Evolutionary conservation across 2,888 invertebrate genomes (phyloP).

Genomic region (Drosophila pullipes): DNA sequence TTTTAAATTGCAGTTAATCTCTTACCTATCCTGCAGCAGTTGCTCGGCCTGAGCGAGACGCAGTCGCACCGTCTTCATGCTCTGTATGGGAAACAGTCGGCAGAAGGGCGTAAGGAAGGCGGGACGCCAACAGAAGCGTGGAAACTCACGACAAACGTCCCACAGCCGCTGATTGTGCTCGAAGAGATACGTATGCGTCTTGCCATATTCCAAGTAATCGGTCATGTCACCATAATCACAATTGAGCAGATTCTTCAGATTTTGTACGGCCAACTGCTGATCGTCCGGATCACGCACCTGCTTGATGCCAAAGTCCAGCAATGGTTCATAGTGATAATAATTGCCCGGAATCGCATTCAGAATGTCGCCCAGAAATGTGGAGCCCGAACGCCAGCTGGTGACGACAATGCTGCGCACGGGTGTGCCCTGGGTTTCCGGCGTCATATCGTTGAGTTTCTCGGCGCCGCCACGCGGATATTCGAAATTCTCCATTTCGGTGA

Average conservation of each 20-base stretch:
- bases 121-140: conserved; percentile 89
- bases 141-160: conserved; percentile 90
- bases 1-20: not conserved
- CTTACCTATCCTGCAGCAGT: conserved; percentile 90
- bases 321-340: conserved; percentile 96
- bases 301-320: conserved; percentile 92
- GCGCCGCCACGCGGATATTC: conserved; percentile 87
- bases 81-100: conserved; percentile 94
- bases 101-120: conserved; percentile 92
- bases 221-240: conserved; percentile 92
- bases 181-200: conserved; percentile 91
- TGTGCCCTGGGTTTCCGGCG: conserved; percentile 88
- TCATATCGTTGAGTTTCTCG: conserved; percentile 89
- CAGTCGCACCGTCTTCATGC: conserved; percentile 94
- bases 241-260: conserved; percentile 90
- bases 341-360: conserved; percentile 93
- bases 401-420: conserved; percentile 92
- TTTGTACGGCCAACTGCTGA: conserved; percentile 89
- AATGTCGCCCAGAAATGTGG: conserved; percentile 95
- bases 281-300: conserved; percentile 92
- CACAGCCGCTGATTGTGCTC: conserved; percentile 94
- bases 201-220: conserved; percentile 92
- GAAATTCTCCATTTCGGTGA: conserved; percentile 88
- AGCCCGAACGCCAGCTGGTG: conserved; percentile 96
- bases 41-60: conserved; percentile 90